These are phyloP conservation scores for Dicyema japonicum DNA, from an alignment of 1,140 invertebrate genomes.

Conservation along the genomic window DNA sequence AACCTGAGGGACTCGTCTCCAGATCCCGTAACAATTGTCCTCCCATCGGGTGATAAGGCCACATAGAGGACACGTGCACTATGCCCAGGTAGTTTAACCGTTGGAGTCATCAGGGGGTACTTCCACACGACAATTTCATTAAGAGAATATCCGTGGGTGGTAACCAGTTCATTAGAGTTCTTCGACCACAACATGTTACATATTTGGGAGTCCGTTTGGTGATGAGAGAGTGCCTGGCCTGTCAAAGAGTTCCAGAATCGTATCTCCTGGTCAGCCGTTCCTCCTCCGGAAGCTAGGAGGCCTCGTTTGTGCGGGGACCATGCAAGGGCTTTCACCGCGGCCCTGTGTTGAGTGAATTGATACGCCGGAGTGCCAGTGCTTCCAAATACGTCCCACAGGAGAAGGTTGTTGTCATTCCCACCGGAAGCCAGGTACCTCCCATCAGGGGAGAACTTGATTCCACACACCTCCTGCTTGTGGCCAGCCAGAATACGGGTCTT, in stretches of 20 bases:
- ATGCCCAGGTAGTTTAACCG: slow-evolving; percentile 87
- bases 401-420: slow-evolving; percentile 87
- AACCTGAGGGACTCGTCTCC: slow-evolving; percentile 91
- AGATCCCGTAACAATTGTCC: slow-evolving; percentile 90
- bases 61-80: slow-evolving; percentile 79
- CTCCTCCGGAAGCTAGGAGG: slow-evolving; percentile 70
- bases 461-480: slow-evolving; percentile 81
- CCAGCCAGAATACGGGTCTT: slow-evolving; percentile 28
- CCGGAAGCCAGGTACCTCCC: slow-evolving; percentile 85
- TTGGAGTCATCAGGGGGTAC: slow-evolving; percentile 74
- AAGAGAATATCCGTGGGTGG: slow-evolving; percentile 93
- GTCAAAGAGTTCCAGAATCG: slow-evolving; percentile 96
- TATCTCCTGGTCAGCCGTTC: slow-evolving; percentile 56
- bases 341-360: slow-evolving; percentile 79
- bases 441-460: slow-evolving; percentile 94
- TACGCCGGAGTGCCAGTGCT: slow-evolving; percentile 24
- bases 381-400: slow-evolving; percentile 48
- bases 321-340: slow-evolving; percentile 74
- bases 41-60: slow-evolving; percentile 43
- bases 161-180: slow-evolving; percentile 78
- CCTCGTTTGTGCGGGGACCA: slow-evolving; percentile 99
- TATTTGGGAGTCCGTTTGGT: slow-evolving; percentile 76
- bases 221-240: slow-evolving; percentile 85
- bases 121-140: slow-evolving; percentile 99
- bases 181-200: slow-evolving; percentile 98